A percentile compares a stretch with the other conserved stretches of the same genome.
Conservation (phyloP, 2,888 invertebrate species). For the Psylliodes chrysocephalus region DNA sequence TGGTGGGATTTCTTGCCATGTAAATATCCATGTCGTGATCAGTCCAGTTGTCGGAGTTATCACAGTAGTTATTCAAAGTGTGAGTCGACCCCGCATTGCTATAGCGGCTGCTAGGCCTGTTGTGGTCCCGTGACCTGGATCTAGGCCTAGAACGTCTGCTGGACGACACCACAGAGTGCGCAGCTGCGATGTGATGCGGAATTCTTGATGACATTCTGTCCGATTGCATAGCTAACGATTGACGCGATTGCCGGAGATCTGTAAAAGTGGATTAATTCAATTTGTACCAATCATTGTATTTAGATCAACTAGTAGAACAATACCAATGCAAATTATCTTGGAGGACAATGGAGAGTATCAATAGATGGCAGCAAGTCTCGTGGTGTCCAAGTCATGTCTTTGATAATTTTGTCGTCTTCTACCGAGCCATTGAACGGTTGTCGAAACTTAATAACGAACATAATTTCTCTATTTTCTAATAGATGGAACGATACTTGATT, state of each 20-base stretch:
- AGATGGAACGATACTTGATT: too few relatives aligned
- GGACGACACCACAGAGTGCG: constrained; percentile 65
- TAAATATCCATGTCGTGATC: constrained; percentile 97
- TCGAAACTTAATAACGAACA: too few relatives aligned
- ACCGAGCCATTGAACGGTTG: too few relatives aligned
- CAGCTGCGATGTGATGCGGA: constrained; percentile 72
- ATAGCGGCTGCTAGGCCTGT: constrained; percentile 80
- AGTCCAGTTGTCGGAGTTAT: constrained; percentile 93
- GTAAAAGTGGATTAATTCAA: constrained; percentile 46
- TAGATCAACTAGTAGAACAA: too few relatives aligned
- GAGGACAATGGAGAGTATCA: too few relatives aligned
- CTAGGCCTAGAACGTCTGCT: constrained; percentile 75
- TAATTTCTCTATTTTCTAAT: too few relatives aligned
- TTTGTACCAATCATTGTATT: too few relatives aligned
- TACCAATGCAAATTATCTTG: too few relatives aligned
- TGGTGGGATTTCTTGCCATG: constrained; percentile 90
- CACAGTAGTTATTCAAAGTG: constrained; percentile 86
- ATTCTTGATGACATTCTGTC: constrained; percentile 80
- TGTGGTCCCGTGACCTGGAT: constrained; percentile 79
- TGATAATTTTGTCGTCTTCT: too few relatives aligned
- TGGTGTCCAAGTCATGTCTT: too few relatives aligned
- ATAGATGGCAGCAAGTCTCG: too few relatives aligned
- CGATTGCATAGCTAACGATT: constrained; percentile 84
- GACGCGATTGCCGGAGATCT: constrained; percentile 88
- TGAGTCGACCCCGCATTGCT: constrained; percentile 83